Percentiles rank a stretch among this genome's conserved stretches.
Evolutionary conservation across 2,113 vertebrate genomes (phyloP).

Genomic region (Prochilodus magdalenae): DNA sequence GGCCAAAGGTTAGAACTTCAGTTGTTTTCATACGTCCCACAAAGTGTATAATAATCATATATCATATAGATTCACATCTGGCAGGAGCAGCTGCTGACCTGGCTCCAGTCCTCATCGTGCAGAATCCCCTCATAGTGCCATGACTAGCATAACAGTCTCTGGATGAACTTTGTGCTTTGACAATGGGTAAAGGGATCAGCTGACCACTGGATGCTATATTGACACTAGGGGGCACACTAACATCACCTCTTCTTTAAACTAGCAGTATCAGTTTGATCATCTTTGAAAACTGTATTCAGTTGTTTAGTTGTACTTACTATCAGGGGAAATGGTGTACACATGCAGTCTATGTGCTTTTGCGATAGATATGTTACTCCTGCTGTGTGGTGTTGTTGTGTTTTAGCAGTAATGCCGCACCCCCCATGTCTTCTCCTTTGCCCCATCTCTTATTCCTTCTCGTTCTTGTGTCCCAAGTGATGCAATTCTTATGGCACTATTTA

Average conservation of each 20-base stretch:
- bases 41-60: too few relatives aligned
- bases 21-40: too few relatives aligned
- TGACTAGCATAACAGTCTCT: neutral
- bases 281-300: neutral
- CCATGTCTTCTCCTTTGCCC: neutral
- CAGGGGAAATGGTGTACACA: neutral
- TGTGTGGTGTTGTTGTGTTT: neutral
- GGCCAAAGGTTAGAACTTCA: too few relatives aligned
- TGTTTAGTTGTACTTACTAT: neutral
- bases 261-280: neutral
- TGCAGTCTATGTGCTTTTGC: neutral
- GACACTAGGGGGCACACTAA: conserved; percentile 8
- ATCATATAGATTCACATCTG: neutral
- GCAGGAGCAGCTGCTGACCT: neutral
- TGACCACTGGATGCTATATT: neutral
- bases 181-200: neutral
- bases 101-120: neutral
- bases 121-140: neutral
- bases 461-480: conserved; percentile 53
- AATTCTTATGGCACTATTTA: conserved; percentile 73
- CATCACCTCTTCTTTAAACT: neutral
- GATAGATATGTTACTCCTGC: neutral
- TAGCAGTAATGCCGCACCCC: neutral
- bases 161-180: neutral
- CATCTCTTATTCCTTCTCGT: conserved; percentile 27